A percentile compares a stretch with the other conserved stretches of the same genome.
Evolutionary conservation across 2,113 vertebrate genomes (phyloP).

Genomic region (Sylvilagus bachmani): DNA sequence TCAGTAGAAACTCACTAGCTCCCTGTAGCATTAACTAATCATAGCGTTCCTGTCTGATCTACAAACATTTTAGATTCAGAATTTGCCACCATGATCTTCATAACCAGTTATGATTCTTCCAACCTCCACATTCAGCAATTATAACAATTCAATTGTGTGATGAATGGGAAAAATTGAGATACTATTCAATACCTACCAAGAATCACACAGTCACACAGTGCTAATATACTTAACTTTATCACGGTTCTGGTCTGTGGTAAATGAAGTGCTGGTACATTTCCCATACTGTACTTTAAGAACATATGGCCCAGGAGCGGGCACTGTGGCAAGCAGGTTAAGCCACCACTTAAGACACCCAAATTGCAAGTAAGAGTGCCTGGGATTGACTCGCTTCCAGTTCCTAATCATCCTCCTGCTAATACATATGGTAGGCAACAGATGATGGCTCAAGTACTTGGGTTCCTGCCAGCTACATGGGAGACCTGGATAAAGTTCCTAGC

Average conservation of each 20-base stretch:
- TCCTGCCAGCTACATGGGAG: too few relatives aligned
- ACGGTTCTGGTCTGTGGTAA: not conserved
- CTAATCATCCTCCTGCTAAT: too few relatives aligned
- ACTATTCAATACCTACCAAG: not conserved
- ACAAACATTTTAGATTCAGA: not conserved
- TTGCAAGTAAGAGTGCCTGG: too few relatives aligned
- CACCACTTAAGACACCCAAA: too few relatives aligned
- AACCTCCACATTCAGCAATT: not conserved
- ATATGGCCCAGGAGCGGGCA: not conserved
- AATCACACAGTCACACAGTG: not conserved
- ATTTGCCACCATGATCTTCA: not conserved
- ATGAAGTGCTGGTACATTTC: conserved; percentile 37
- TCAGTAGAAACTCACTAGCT: not conserved
- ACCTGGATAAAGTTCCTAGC: too few relatives aligned
- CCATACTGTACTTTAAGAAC: conserved; percentile 4
- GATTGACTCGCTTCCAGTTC: too few relatives aligned
- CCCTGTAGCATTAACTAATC: not conserved
- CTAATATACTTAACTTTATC: not conserved
- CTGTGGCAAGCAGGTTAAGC: too few relatives aligned
- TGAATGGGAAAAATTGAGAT: not conserved
- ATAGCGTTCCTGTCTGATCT: not conserved
- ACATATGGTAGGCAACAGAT: too few relatives aligned
- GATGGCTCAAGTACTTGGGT: too few relatives aligned
- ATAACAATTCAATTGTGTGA: conserved; percentile 6
- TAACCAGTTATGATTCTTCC: not conserved